Percentiles rank a stretch among this genome's conserved stretches.
Conservation (phyloP, 2,888 invertebrate genomes). For the Volucella bombylans region DNA sequence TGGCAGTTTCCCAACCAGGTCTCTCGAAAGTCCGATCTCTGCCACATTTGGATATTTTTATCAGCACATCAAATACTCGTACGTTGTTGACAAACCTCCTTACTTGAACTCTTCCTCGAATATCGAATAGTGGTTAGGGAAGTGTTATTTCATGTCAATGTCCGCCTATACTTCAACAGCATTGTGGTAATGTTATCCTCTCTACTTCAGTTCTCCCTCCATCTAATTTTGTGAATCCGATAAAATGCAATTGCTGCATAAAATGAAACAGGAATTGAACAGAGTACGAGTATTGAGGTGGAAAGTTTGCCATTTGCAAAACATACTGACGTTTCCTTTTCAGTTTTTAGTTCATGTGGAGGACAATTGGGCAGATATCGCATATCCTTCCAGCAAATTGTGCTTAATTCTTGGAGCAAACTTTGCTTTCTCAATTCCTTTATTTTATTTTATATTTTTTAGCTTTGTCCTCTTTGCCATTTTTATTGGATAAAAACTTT, state of each 20-base stretch:
- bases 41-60: constrained; percentile 26
- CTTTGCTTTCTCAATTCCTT: constrained; percentile 57
- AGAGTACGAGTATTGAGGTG: constrained; percentile 24
- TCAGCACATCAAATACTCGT: constrained; percentile 25
- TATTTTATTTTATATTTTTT: neutral
- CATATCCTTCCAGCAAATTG: constrained; percentile 68
- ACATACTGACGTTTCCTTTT: constrained; percentile 58
- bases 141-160: constrained; percentile 35
- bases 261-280: constrained; percentile 61
- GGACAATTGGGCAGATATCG: constrained; percentile 67
- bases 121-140: constrained; percentile 22
- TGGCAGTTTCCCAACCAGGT: constrained; percentile 56
- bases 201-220: constrained; percentile 23
- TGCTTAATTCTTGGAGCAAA: constrained; percentile 65
- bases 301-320: constrained; percentile 64
- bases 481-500: constrained; percentile 60
- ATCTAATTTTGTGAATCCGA: constrained; percentile 32
- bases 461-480: constrained; percentile 9
- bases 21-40: constrained; percentile 7
- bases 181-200: constrained; percentile 33
- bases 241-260: constrained; percentile 71
- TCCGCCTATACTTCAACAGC: constrained; percentile 46
- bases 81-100: constrained; percentile 57
- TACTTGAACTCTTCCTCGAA: constrained; percentile 19
- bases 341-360: constrained; percentile 37